Base-by-base conservation (phyloP, 2,888 invertebrate genomes). In the Psococerastis gibbosa region DNA sequence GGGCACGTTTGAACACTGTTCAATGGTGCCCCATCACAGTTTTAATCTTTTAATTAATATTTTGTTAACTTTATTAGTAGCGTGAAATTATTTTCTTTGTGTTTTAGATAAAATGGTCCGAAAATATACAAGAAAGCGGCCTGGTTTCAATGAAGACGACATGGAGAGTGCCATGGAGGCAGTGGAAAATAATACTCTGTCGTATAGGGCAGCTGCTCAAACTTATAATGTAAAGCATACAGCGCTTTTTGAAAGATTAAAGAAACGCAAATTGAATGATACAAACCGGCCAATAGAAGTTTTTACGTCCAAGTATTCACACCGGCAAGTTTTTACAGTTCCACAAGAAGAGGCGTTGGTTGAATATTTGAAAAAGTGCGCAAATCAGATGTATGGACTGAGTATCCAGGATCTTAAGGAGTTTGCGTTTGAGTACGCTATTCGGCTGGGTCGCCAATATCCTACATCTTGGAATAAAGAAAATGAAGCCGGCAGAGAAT, bases 401-500 rank as follows among this genome's bases (percentile, higher is more conserved):
- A 22, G 47, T 8, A 45, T 52, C 18, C 47, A 50, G 33, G 50
- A 54, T 45, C 45, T 53, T 16, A 42, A 50, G 32, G 43, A 32
- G 33, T 44, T 55, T 17, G 52, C 53, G 5, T 55, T 45, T 46
- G 47, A 51, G 23, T 48, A 45, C 44, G 52, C 50, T 22, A 17
- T 41, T 22, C 43, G 46, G 22, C 45, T 47, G 31, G 45, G 50
- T 3, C 16, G 49, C 9, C 47, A 49, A 32, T 35, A 49, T 22
- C 54, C 54, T 35, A 11, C 32, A 15, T 44, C 35, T 22, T 57
- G 55, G 53, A 22, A 33, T 22, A 43, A 45, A 41, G 47, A 49
- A 34, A 34, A 49, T 43, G 46, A 49, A 42, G 56, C 58, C 32
- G 53, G 56, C n/a, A 45, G 47, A 31, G 56, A 57, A 43, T 57